Percentiles rank a stretch among this genome's conserved stretches.
Conservation (phyloP, 92 coral and sea anemone species). For the Umimayanthus kanabou region DNA sequence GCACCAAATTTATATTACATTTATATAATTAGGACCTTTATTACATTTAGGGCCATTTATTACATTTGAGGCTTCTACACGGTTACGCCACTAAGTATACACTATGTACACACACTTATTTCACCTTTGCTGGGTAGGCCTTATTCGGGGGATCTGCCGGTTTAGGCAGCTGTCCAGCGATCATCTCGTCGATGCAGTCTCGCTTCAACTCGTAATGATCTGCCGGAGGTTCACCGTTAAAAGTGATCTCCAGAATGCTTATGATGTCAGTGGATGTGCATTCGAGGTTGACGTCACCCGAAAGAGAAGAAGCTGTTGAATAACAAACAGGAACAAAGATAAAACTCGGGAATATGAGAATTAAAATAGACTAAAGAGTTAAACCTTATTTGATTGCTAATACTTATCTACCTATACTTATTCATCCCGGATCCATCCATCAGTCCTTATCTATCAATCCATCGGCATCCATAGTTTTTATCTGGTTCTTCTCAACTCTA, state of each 20-base stretch:
- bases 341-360: background rate
- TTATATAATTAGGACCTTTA: no score
- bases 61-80: no score
- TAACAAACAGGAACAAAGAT: background rate
- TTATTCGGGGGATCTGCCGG: constrained; percentile 2
- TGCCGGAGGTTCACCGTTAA: constrained; percentile 44
- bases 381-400: no score
- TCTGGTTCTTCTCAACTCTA: background rate
- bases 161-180: constrained; percentile 29
- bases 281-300: constrained; percentile 48
- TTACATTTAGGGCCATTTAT: no score
- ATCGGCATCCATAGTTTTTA: background rate
- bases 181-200: constrained; percentile 42
- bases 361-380: background rate
- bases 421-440: no score
- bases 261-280: constrained; percentile 54
- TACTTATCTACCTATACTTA: no score
- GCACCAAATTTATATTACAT: no score
- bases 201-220: constrained; percentile 37
- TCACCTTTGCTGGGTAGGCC: constrained; percentile 38
- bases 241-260: constrained; percentile 49
- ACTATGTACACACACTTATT: no score
- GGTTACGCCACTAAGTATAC: no score
- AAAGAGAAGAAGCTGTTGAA: constrained; percentile 42
- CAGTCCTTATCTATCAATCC: no score